These are phyloP conservation scores for Emydoidea blandingii DNA, from an alignment of 2,797 vertebrate species.

Conservation along the genomic window DNA sequence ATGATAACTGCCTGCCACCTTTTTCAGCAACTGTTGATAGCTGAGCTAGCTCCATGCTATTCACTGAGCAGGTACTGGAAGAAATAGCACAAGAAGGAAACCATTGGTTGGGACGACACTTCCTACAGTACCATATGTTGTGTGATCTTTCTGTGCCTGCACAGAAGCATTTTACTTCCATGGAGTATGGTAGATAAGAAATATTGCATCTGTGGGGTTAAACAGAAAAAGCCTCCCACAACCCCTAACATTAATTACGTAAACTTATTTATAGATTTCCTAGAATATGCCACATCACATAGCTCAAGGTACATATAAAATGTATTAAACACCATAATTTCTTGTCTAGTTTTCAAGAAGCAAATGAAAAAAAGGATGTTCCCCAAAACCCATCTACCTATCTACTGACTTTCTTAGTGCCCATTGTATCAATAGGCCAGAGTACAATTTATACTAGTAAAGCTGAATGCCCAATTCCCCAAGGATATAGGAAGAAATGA, in stretches of 20 bases:
- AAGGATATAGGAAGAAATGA: neutral
- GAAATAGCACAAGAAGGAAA: neutral
- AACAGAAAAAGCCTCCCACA: neutral
- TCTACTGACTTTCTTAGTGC: neutral
- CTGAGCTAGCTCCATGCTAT: neutral
- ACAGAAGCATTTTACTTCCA: neutral
- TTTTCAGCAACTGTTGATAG: neutral
- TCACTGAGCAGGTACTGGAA: neutral
- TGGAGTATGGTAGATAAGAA: neutral
- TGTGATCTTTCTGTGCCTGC: neutral
- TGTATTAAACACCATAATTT: neutral
- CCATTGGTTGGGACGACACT: neutral
- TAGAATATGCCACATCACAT: neutral
- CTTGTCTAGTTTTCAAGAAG: neutral
- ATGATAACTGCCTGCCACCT: neutral
- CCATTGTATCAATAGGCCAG: neutral
- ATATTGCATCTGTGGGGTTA: neutral
- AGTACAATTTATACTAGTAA: slow-evolving; percentile 21
- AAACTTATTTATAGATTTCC: neutral
- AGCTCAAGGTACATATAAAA: neutral
- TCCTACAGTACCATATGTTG: neutral
- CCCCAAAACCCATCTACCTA: neutral
- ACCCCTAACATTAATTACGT: neutral
- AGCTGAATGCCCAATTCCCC: slow-evolving; percentile 16
- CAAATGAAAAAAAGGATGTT: neutral